Base-by-base conservation (phyloP, 2,113 vertebrate species). In the Aspidoscelis tigris region DNA sequence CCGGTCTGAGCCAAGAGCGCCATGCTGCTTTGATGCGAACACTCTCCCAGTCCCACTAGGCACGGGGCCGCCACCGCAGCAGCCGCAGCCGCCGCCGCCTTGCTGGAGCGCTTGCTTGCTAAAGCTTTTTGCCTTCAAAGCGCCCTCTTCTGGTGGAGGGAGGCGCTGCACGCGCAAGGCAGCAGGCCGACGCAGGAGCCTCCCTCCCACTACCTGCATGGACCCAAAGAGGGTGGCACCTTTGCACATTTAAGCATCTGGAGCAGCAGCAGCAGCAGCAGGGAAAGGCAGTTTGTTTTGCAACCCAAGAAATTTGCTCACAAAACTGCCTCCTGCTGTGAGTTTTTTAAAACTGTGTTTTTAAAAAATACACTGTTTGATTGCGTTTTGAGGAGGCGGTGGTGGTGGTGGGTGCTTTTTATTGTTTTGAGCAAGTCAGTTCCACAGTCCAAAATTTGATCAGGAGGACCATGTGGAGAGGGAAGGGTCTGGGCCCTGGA, bases 171-270 rank as follows among this genome's bases (percentile, higher is more conserved):
- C 90, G 86, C 91, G 86, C 88, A 61, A 80, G n/a, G 84, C 84
- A 18, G 84, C 84, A 18, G 84, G 84, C 85, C 90, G 89, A 58
- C 90, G 89, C 89, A 90, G 90, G 87, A 10, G 44, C 22, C 39
- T 16, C 16, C 18, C 58, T 33, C 33, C 33, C 33, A 33, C 33
- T 33, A 80, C 90, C 86, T 94, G 94, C 93, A 93, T 93, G 94
- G 90, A 10, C 86, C 90, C 81, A 76, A 88, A 80, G 87, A 85
- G 90, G 92, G 88, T 86, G 91, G 92, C 92, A 89, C 84, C 88
- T 44, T 7, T 89, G 93, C 92, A 91, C 91, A 90, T 90, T 92
- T 87, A 89, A 89, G 89, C 50, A 68, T 93, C 88, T 85, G 91
- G 90, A 86, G 58, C 33, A 65, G 90, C 53, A 3, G 91, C 87